A percentile compares a stretch with the other conserved stretches of the same genome.
phyloP scores from a whole-genome alignment of 1,140 invertebrate species.

The Hesperophylax magnus region DNA sequence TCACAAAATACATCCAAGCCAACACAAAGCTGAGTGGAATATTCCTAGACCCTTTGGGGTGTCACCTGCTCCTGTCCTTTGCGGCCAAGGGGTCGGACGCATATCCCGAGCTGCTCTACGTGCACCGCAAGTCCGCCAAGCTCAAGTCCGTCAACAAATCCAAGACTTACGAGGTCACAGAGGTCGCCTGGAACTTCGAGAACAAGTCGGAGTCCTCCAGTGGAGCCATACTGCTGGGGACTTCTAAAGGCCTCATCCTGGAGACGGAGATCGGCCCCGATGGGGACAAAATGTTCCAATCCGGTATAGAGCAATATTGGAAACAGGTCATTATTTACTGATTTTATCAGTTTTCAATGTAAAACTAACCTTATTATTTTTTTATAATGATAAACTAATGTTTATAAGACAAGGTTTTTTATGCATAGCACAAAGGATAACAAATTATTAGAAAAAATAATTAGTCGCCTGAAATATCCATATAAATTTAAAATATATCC shows the following conservation, averaged over 20 bases:
- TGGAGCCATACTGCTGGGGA: constrained; percentile 89
- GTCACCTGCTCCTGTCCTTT: constrained; percentile 86
- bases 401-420: too few species aligned
- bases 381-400: too few species aligned
- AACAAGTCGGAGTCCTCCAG: constrained; percentile 80
- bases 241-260: constrained; percentile 91
- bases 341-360: not conserved
- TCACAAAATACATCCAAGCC: constrained; percentile 74
- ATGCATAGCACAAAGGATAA: too few species aligned
- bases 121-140: constrained; percentile 74
- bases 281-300: constrained; percentile 85
- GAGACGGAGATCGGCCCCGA: constrained; percentile 89
- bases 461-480: too few species aligned
- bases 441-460: too few species aligned
- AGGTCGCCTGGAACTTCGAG: constrained; percentile 90
- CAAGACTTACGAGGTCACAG: constrained; percentile 88
- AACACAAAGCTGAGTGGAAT: constrained; percentile 79
- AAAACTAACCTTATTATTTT: too few species aligned
- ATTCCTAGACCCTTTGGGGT: constrained; percentile 89
- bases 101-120: constrained; percentile 84
- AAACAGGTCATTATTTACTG: constrained; percentile 79
- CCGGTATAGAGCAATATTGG: constrained; percentile 86
- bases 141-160: constrained; percentile 72
- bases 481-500: too few species aligned
- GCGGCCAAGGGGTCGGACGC: constrained; percentile 76